Base-by-base conservation (phyloP, 1,140 invertebrate species). In the Acromyrmex charruanus region DNA sequence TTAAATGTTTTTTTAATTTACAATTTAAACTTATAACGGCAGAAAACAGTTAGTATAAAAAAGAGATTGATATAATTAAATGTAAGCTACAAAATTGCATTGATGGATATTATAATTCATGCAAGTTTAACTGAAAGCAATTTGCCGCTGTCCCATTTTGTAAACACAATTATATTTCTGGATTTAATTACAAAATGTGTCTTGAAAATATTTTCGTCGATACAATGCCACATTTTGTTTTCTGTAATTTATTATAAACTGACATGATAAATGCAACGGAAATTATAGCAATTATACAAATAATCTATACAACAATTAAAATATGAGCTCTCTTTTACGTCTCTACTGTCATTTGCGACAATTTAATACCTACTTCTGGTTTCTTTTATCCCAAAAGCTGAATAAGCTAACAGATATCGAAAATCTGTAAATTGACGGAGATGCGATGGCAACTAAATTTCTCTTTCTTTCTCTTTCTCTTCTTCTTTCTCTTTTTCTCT, bases 101-200 rank as follows among this genome's bases (percentile, higher is more conserved):
- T 74, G n/a, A 2, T 25, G n/a, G 14, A 74, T 61, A 84, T 74
- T 44, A 61, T 58, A 84, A 84, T 51, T 16, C n/a, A 21, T 44
- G 35, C 49, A 74, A 74, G 55, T 84, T 74, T 74, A 74, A 84
- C 69, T 31, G 9, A 74, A 49, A 74, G 39, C 68, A 82, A 84
- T 84, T 61, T 74, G 25, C 28, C 9, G 28, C 18, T 28, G 28
- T 84, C 39, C 74, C 35, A 59, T 63, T 61, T 61, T 44, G 4
- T 74, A 61, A 84, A 84, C 49, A 49, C 80, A 61, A 82, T 82
- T 82, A 80, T 82, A 82, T 84, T 74, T 28, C 28, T 44, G 35
- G 69, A 49, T 84, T 14, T 84, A 84, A 84, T 84, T 84, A 74
- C 69, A 74, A 84, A 61, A 75, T 51, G 44, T 82, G 28, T 75